Conservation (phyloP, 2,113 vertebrate genomes). For the Ameiurus melas region DNA sequence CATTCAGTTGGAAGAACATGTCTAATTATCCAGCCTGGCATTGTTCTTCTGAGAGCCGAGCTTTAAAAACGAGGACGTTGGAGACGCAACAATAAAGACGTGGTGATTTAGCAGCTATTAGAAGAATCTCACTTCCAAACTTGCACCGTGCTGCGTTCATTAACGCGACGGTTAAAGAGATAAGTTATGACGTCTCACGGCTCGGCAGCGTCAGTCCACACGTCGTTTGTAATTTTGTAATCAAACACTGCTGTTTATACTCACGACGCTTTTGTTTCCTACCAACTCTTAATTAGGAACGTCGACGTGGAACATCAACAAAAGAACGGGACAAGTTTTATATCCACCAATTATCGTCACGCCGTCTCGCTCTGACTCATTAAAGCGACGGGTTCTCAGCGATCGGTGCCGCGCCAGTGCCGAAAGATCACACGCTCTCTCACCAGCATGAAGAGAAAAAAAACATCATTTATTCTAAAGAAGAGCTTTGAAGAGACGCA, state of each 20-base stretch:
- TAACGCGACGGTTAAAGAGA: background rate
- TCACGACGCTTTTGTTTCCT: slow-evolving; percentile 14
- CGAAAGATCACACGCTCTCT: slow-evolving; percentile 2
- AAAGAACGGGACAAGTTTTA: slow-evolving; percentile 8
- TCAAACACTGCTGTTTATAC: slow-evolving; percentile 31
- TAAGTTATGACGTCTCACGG: background rate
- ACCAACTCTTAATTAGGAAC: slow-evolving; percentile 37
- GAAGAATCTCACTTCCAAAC: background rate
- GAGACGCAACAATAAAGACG: background rate
- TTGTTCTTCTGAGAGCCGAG: background rate
- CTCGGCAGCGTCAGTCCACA: background rate
- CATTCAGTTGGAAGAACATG: background rate
- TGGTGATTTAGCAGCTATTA: slow-evolving; percentile 11
- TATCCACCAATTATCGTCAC: slow-evolving; percentile 43
- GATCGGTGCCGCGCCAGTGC: background rate
- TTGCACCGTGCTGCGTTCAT: background rate
- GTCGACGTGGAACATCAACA: slow-evolving; percentile 28
- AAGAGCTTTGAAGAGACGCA: slow-evolving; percentile 3
- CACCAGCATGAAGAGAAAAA: background rate
- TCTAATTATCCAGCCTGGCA: background rate
- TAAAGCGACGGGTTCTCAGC: slow-evolving; percentile 4
- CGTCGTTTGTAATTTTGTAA: background rate
- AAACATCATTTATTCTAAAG: background rate
- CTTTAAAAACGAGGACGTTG: background rate
- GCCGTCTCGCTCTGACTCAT: slow-evolving; percentile 27